Percentiles rank a stretch among this genome's conserved stretches.
Conservation (phyloP, 1,140 invertebrate genomes). For the Trachymyrmex cornetzi region DNA sequence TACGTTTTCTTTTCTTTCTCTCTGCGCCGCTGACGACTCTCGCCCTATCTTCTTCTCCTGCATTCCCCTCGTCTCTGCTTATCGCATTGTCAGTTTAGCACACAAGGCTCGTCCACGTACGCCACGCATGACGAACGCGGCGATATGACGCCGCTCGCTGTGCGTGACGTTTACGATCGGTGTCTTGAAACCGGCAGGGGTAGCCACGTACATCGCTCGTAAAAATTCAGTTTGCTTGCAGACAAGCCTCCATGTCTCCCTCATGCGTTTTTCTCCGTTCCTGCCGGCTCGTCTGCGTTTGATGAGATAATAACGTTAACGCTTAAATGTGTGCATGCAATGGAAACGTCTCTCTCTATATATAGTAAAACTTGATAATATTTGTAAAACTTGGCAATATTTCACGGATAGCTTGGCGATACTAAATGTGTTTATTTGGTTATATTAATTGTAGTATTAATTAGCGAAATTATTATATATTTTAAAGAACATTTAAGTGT, state of each 20-base stretch:
- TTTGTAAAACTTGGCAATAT: background rate
- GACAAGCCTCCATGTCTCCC: conserved; percentile 31
- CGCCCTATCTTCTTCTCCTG: conserved; percentile 15
- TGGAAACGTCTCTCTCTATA: background rate
- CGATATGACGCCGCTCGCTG: conserved; percentile 67
- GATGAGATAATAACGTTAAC: conserved; percentile 73
- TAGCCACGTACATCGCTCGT: conserved; percentile 70
- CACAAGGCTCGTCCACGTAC: conserved; percentile 70
- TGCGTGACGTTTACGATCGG: conserved; percentile 75
- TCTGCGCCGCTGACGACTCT: background rate
- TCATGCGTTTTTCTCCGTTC: background rate
- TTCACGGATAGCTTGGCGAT: background rate
- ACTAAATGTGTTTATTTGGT: background rate
- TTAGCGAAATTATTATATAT: background rate
- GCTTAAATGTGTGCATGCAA: background rate
- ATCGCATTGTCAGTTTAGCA: conserved; percentile 58
- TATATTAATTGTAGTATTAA: background rate
- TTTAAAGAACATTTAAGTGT: background rate
- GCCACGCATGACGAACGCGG: conserved; percentile 73
- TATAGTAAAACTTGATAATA: background rate
- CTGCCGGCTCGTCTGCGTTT: conserved; percentile 54
- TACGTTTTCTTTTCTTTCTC: conserved; percentile 3
- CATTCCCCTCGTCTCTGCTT: conserved; percentile 19
- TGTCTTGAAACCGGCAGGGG: conserved; percentile 71
- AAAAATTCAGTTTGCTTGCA: conserved; percentile 70